Percentiles rank a stretch among this genome's conserved stretches.
phyloP scores from a whole-genome alignment of 2,888 invertebrate species.

The Ischnura elegans region DNA sequence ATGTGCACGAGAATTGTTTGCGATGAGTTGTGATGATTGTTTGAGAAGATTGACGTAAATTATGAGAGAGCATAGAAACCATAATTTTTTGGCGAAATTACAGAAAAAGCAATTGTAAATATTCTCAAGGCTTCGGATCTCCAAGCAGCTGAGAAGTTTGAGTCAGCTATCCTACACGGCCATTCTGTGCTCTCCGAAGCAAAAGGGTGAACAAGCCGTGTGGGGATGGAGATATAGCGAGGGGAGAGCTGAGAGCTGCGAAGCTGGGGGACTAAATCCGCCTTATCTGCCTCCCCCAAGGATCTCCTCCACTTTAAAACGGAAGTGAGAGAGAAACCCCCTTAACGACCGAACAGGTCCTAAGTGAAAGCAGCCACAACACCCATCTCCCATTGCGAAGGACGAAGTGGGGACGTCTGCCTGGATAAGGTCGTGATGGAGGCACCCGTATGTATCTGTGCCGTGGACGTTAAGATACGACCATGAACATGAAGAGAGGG shows the following conservation, averaged over 20 bases:
- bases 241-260: not conserved
- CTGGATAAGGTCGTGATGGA: not conserved
- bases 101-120: not conserved
- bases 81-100: not conserved
- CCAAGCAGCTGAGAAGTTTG: not conserved
- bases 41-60: not conserved
- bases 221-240: not conserved
- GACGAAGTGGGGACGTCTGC: not conserved
- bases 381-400: not conserved
- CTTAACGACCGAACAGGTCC: slow-evolving; percentile 1
- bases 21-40: too few relatives aligned
- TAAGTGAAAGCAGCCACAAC: slow-evolving; percentile 58
- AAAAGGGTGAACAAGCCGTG: not conserved
- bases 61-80: not conserved
- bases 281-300: slow-evolving; percentile 37
- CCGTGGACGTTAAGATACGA: not conserved
- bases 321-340: slow-evolving; percentile 46
- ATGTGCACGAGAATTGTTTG: too few relatives aligned
- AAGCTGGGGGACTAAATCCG: not conserved
- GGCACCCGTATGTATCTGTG: slow-evolving; percentile 19
- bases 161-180: not conserved
- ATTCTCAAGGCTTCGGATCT: not conserved
- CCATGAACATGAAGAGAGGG: too few relatives aligned
- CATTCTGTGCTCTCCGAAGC: not conserved
- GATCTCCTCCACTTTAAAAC: slow-evolving; percentile 42